phyloP scores from a whole-genome alignment of 2,797 vertebrate genomes.

The Ctenosaura bakeri region DNA sequence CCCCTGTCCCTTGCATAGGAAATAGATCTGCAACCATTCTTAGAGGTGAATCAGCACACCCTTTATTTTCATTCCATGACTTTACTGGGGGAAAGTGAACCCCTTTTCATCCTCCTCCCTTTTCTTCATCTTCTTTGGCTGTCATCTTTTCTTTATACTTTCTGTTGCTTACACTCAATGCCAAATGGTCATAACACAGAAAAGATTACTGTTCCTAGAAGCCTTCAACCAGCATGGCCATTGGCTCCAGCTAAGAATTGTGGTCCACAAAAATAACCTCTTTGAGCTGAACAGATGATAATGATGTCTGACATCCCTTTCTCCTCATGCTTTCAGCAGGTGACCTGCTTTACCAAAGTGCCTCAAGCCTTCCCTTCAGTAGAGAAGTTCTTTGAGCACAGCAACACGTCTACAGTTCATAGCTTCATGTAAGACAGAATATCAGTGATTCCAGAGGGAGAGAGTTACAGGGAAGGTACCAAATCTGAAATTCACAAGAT shows the following conservation, averaged over 20 bases:
- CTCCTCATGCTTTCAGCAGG: not conserved
- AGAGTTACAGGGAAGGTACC: not conserved
- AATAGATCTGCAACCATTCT: not conserved
- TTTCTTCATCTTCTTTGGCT: not conserved
- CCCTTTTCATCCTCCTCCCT: not conserved
- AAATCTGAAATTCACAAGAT: not conserved
- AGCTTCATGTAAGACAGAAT: not conserved
- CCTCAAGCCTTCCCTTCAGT: not conserved
- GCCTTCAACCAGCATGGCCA: too few relatives aligned
- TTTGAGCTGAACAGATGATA: not conserved
- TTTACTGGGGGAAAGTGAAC: not conserved
- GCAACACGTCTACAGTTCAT: not conserved
- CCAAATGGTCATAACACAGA: not conserved
- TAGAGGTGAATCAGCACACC: not conserved
- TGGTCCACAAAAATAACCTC: too few relatives aligned
- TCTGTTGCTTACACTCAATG: not conserved
- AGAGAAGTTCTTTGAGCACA: not conserved
- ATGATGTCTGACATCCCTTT: not conserved
- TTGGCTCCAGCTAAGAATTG: not conserved
- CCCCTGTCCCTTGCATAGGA: not conserved
- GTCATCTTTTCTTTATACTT: not conserved
- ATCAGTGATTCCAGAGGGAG: too few relatives aligned
- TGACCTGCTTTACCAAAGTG: not conserved
- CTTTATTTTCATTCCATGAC: not conserved
- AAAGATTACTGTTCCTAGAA: not conserved